Evolutionary conservation across 2,797 vertebrate species (phyloP), one percentile per base, ranked within the genome.

Genomic region (Neoniphon sammara): DNA sequence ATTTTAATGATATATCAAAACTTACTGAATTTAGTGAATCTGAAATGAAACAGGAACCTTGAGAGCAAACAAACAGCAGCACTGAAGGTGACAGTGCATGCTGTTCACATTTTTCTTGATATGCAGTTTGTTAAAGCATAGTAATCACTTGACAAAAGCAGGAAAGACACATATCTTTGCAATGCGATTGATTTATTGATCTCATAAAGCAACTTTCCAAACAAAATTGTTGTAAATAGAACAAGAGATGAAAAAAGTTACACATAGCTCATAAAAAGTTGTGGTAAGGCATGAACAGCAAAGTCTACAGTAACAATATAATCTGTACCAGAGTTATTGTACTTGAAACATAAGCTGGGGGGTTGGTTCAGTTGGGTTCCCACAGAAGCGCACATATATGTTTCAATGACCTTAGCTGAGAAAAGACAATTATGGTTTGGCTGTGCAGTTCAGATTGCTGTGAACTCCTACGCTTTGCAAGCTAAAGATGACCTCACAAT

Each of bases 401-500:
- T 42, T 42, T 10, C 3, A 42, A 14, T 14, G 11, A 42, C 10
- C 39, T 42, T 42, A 12, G 39, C 10, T 42, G 39, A 42, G 39
- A 42, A 12, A 42, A 12, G 10, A 42, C 11, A 14, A 4, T 42
- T 12, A 42, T 12, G 39, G 12, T 20, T 49, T 3, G 39, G 4
- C 4, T 49, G 17, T 6, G n/a, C 57, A 59, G 18, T 59, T 59
- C 18, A 59, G 31, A 39, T 39, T 20, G 34, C 57, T 59, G n/a
- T 11, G 11, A 59, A 20, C 10, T 10, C 57, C 57, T 20, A 9
- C 10, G 20, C 31, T 59, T n/a, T 42, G 2, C n/a, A 59, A 12
- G 4, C 1, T 9, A 63, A 59, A 83, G 30, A 75, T 17, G 0
- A 1, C 2, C 2, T 59, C 0, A 56, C 81, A 83, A 11, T 82